phyloP scores from a whole-genome alignment of 2,797 vertebrate genomes.

The Smutsia temminckii region DNA sequence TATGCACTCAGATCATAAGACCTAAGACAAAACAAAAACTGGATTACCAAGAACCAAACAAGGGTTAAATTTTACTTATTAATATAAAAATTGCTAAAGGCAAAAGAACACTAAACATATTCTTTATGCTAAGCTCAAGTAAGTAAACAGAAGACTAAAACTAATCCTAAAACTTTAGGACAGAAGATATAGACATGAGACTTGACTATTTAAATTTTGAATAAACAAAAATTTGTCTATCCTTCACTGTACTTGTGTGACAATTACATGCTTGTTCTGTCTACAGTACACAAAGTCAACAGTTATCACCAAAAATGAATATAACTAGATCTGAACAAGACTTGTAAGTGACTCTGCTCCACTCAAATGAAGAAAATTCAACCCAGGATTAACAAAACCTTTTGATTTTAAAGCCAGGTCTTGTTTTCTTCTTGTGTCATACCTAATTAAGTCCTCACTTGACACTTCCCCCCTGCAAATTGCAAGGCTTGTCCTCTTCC shows the following conservation, averaged over 20 bases:
- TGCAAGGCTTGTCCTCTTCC: slow-evolving; percentile 68
- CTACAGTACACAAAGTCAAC: slow-evolving; percentile 59
- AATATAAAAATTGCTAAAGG: no score
- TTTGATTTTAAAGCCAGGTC: slow-evolving; percentile 75
- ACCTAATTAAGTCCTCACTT: slow-evolving; percentile 79
- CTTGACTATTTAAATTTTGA: slow-evolving; percentile 60
- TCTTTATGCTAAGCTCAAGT: no score
- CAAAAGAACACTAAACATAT: no score
- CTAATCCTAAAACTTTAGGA: no score
- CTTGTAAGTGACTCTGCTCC: slow-evolving; percentile 70
- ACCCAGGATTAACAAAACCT: slow-evolving; percentile 66
- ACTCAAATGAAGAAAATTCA: slow-evolving; percentile 65
- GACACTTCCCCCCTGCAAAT: slow-evolving; percentile 74
- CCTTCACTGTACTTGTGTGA: slow-evolving; percentile 32
- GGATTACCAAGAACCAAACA: no score
- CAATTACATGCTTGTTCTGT: slow-evolving; percentile 56
- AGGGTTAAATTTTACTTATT: no score
- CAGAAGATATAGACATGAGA: slow-evolving; percentile 35
- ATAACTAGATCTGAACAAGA: slow-evolving; percentile 60
- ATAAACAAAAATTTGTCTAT: slow-evolving; percentile 38
- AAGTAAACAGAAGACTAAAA: no score
- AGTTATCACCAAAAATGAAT: slow-evolving; percentile 49
- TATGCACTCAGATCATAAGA: no score
- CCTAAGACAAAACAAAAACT: no score
- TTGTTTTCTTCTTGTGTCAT: background rate